A percentile compares a stretch with the other conserved stretches of the same genome.
These are phyloP conservation scores for Etheostoma cragini DNA, from an alignment of 2,113 vertebrate genomes.

Conservation along the genomic window DNA sequence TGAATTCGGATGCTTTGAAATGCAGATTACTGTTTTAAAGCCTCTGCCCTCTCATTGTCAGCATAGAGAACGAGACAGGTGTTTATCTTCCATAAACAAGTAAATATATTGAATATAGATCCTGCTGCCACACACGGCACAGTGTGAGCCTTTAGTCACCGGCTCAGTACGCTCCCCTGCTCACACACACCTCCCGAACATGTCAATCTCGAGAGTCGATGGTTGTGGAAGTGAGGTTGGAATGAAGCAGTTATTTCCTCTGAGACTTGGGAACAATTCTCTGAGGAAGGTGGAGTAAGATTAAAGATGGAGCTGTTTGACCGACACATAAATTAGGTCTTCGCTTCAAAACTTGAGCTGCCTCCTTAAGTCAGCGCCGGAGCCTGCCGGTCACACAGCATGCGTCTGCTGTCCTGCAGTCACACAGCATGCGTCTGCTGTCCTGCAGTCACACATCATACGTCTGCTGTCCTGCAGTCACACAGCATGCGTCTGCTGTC, in stretches of 20 bases:
- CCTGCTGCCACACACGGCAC: background rate
- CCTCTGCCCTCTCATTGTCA: background rate
- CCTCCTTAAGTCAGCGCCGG: background rate
- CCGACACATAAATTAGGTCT: constrained; percentile 12
- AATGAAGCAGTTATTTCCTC: constrained; percentile 13
- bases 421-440: background rate
- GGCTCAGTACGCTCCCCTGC: background rate
- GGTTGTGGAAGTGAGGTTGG: fast-evolving
- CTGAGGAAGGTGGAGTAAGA: background rate
- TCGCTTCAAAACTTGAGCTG: background rate
- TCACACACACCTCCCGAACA: background rate
- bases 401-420: background rate
- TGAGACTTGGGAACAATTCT: constrained; percentile 8
- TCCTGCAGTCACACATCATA: background rate
- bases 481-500: background rate
- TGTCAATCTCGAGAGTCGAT: background rate
- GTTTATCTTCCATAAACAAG: background rate
- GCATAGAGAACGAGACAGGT: background rate
- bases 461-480: background rate
- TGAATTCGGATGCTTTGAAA: no score
- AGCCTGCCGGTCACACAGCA: no score
- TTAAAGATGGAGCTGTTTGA: background rate
- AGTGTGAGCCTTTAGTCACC: background rate
- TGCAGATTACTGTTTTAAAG: background rate
- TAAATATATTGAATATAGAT: background rate